Base-by-base conservation (phyloP, 2,797 vertebrate species). In the Anguilla marmorata region DNA sequence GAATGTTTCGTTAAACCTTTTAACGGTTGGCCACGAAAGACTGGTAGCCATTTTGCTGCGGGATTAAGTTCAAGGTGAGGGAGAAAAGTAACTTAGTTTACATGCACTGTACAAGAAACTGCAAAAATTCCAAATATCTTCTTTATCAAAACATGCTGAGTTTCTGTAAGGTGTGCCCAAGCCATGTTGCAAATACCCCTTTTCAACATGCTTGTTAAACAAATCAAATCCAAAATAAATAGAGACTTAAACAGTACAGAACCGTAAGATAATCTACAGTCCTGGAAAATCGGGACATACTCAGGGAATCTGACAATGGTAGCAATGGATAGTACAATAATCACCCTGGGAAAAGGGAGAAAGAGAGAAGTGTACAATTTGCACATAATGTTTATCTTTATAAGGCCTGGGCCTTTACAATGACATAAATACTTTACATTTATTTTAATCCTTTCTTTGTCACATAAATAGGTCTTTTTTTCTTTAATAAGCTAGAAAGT, bases 51-150 rank as follows among this genome's bases (percentile, higher is more conserved):
- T 96, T 97, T 97, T 96, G 94, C 94, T 94, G 95, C 93, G 96
- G 95, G 97, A 97, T 96, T 97, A 94, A 97, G 97, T 97, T 97
- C 91, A 96, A 97, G 94, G 95, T 97, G 95, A 96, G 95, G 96
- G 97, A 96, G 93, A 96, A 97, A 97, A 94, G 92, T 95, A 96
- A 97, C 95, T 94, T 97, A 95, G 93, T 97, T 95, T 95, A 97
- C 98, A 99, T 99, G 98, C 98, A 99, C 97, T 98, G 97, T 98
- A 98, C 97, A 98, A 97, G 96, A 97, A 97, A 98, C 94, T 97
- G 97, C 96, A 97, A 98, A 97, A 98, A 97, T 95, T 98, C 97
- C 97, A 97, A 97, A 96, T 97, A 97, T 97, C 95, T 95, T 97
- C 96, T 97, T 97, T 97, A 97, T 97, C 97, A 98, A 99, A 99